A percentile compares a stretch with the other conserved stretches of the same genome.
phyloP scores from a whole-genome alignment of 2,113 vertebrate genomes.

The Lucifuga dentata region DNA sequence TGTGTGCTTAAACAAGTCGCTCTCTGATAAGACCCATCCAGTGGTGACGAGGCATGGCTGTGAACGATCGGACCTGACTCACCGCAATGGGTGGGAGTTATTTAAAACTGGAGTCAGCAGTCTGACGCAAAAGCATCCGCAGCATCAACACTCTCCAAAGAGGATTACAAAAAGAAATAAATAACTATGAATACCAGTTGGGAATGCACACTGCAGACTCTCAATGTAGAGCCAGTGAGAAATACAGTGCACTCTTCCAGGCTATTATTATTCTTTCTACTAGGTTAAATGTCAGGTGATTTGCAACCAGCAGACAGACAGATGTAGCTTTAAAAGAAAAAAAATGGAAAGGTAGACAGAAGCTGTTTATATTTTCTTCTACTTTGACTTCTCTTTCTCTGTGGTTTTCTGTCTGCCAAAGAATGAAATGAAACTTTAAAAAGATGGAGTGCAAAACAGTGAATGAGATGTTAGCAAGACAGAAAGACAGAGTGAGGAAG shows the following conservation, averaged over 20 bases:
- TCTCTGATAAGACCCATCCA: constrained; percentile 60
- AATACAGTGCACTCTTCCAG: constrained; percentile 33
- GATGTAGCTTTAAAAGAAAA: not conserved
- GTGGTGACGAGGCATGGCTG: constrained; percentile 61
- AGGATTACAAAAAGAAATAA: constrained; percentile 68
- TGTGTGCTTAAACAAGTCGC: constrained; percentile 24
- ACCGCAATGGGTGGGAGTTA: constrained; percentile 76
- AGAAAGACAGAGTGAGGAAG: constrained; percentile 8
- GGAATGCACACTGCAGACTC: constrained; percentile 30
- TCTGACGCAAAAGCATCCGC: constrained; percentile 74
- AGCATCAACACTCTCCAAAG: constrained; percentile 64
- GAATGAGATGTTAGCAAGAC: constrained; percentile 3
- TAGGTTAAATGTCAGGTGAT: constrained; percentile 43
- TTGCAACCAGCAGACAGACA: constrained; percentile 32
- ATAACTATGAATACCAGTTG: constrained; percentile 54
- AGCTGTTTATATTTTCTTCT: constrained; percentile 34
- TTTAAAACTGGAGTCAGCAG: constrained; percentile 77
- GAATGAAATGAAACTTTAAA: constrained; percentile 55
- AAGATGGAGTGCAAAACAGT: constrained; percentile 23
- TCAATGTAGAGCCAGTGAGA: constrained; percentile 19
- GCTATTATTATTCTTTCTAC: constrained; percentile 42
- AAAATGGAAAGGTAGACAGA: not conserved
- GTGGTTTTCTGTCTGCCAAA: constrained; percentile 39
- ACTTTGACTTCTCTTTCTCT: constrained; percentile 42
- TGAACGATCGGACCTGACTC: constrained; percentile 74